phyloP scores from a whole-genome alignment of 1,140 invertebrate genomes.

The Drosophila funebris region DNA sequence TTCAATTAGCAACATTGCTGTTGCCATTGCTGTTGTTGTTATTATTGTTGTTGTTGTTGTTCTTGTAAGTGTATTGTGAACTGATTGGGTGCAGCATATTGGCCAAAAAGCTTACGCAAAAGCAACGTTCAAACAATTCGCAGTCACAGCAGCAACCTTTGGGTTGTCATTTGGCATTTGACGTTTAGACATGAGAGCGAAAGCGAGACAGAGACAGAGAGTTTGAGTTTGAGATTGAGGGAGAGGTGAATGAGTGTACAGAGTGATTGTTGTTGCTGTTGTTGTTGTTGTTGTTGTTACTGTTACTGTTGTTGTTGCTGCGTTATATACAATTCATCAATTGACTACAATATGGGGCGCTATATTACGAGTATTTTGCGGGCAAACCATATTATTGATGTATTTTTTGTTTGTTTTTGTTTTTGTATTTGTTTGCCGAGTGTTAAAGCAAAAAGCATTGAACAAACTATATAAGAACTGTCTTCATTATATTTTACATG shows the following conservation, averaged over 20 bases:
- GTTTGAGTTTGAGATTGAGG: background rate
- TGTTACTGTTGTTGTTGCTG: slow-evolving; percentile 13
- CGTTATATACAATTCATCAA: slow-evolving; percentile 33
- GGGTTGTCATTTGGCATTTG: background rate
- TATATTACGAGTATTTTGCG: slow-evolving; percentile 11
- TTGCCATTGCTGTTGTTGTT: background rate
- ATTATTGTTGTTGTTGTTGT: slow-evolving; percentile 12
- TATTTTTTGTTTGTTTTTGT: slow-evolving; percentile 13
- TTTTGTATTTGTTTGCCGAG: slow-evolving; percentile 12
- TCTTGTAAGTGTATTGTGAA: slow-evolving; percentile 19
- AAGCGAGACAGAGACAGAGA: background rate
- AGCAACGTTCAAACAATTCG: slow-evolving; percentile 46
- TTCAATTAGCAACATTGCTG: slow-evolving; percentile 21
- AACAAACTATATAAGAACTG: slow-evolving; percentile 30
- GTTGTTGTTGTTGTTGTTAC: background rate
- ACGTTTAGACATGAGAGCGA: slow-evolving; percentile 3
- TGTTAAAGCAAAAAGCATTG: slow-evolving; percentile 52
- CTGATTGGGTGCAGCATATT: slow-evolving; percentile 36
- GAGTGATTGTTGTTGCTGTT: background rate
- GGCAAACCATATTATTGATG: slow-evolving; percentile 8
- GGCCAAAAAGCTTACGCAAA: slow-evolving; percentile 39
- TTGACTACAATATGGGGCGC: slow-evolving; percentile 27
- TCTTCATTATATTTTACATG: slow-evolving; percentile 22
- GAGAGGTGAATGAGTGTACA: background rate
- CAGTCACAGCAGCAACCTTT: slow-evolving; percentile 30